Conservation (phyloP, 1,140 invertebrate species). For the Drosophila equinoxialis region DNA sequence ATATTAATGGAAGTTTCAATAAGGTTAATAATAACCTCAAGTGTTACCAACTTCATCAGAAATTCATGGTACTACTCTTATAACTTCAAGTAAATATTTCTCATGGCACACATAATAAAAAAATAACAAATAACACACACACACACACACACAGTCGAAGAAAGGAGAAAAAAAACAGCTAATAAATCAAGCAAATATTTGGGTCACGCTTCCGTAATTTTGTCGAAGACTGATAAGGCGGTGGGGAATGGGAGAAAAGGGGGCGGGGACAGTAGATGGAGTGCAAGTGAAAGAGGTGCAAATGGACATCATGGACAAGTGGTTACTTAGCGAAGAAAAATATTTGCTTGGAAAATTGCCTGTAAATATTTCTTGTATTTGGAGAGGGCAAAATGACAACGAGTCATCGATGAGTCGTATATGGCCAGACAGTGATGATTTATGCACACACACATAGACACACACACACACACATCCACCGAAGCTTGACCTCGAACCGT, state of each 20-base stretch:
- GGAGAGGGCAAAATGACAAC: not conserved
- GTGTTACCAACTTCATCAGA: conserved; percentile 28
- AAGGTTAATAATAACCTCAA: not conserved
- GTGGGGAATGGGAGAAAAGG: not conserved
- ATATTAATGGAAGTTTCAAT: not conserved
- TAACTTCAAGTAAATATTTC: conserved; percentile 26
- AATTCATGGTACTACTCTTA: conserved; percentile 25
- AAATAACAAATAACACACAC: conserved; percentile 35
- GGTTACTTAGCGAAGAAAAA: conserved; percentile 56
- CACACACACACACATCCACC: conserved; percentile 41
- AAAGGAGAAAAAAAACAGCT: conserved; percentile 56
- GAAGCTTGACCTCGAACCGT: conserved; percentile 51
- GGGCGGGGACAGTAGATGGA: not conserved
- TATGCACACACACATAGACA: conserved; percentile 64
- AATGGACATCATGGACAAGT: conserved; percentile 57
- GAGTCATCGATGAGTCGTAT: conserved; percentile 22
- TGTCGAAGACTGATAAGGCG: conserved; percentile 29
- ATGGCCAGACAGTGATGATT: conserved; percentile 54
- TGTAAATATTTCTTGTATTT: conserved; percentile 59
- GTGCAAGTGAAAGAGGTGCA: conserved; percentile 40
- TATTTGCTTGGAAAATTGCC: conserved; percentile 77
- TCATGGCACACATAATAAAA: conserved; percentile 46
- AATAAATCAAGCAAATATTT: conserved; percentile 82
- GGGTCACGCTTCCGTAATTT: conserved; percentile 73
- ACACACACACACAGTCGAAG: conserved; percentile 27